Conservation (phyloP, 1,140 invertebrate genomes). For the Microplitis mediator region DNA sequence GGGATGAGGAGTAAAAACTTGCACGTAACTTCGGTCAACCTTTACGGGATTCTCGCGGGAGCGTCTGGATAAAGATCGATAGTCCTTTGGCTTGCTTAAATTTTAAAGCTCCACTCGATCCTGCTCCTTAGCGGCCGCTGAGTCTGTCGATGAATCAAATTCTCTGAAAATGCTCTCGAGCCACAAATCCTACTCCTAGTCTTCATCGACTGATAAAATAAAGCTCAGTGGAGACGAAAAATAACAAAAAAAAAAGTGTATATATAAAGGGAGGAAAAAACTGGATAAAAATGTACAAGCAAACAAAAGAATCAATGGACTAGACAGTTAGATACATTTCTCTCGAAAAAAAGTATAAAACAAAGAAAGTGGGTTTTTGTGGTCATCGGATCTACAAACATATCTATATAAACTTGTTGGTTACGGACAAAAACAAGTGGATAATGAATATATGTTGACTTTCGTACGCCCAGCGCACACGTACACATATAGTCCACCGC, state of each 20-base stretch:
- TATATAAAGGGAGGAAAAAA: too few species aligned
- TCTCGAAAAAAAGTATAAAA: not conserved
- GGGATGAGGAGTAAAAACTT: slow-evolving; percentile 42
- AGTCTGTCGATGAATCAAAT: slow-evolving; percentile 39
- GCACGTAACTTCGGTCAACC: slow-evolving; percentile 31
- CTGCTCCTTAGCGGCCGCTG: slow-evolving; percentile 8
- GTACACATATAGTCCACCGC: slow-evolving; percentile 15
- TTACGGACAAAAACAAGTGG: slow-evolving; percentile 6
- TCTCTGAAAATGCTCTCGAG: slow-evolving; percentile 15
- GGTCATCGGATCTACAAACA: not conserved
- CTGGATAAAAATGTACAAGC: too few species aligned
- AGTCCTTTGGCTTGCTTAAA: slow-evolving; percentile 43
- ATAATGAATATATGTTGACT: slow-evolving; percentile 31
- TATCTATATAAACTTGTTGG: not conserved
- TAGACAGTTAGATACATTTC: not conserved
- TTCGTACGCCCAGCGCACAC: not conserved
- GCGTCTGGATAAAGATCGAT: slow-evolving; percentile 52
- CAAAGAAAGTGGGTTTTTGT: not conserved
- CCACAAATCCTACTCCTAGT: slow-evolving; percentile 38
- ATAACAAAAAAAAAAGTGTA: slow-evolving; percentile 26
- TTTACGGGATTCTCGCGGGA: slow-evolving; percentile 39
- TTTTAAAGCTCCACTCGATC: slow-evolving; percentile 12
- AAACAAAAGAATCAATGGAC: not conserved
- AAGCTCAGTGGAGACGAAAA: not conserved
- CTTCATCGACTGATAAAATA: slow-evolving; percentile 14